These are phyloP conservation scores for Yponomeuta malinellus DNA, from an alignment of 2,888 invertebrate species.

Conservation along the genomic window DNA sequence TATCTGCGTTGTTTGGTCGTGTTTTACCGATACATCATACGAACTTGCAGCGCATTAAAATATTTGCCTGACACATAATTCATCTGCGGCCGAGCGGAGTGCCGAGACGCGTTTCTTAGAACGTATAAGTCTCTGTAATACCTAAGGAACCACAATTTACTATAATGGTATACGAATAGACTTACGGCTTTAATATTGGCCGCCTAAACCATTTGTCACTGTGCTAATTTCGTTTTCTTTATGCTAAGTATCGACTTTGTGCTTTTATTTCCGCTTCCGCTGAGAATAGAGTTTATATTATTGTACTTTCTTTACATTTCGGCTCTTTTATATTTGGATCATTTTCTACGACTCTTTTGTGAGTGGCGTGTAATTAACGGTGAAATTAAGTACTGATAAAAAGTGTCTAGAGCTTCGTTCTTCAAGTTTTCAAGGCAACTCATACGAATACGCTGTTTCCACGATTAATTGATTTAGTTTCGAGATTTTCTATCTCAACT, in stretches of 20 bases:
- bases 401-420: background rate
- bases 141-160: slow-evolving; percentile 5
- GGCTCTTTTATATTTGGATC: background rate
- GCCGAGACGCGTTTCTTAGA: slow-evolving; percentile 10
- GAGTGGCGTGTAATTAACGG: background rate
- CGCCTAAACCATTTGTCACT: background rate
- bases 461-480: background rate
- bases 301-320: background rate
- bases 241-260: background rate
- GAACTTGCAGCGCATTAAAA: slow-evolving; percentile 50
- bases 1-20: slow-evolving; percentile 1
- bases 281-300: background rate
- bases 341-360: background rate
- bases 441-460: background rate
- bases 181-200: background rate
- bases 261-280: background rate
- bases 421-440: background rate
- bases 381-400: background rate
- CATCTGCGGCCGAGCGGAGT: slow-evolving; percentile 29
- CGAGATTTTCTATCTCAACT: too few species aligned
- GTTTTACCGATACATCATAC: slow-evolving; percentile 42
- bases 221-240: slow-evolving; percentile 3
- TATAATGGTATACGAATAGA: background rate
- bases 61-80: slow-evolving; percentile 54
- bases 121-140: slow-evolving; percentile 11